Base-by-base conservation (phyloP, 2,888 invertebrate genomes). In the Melanargia galathea region DNA sequence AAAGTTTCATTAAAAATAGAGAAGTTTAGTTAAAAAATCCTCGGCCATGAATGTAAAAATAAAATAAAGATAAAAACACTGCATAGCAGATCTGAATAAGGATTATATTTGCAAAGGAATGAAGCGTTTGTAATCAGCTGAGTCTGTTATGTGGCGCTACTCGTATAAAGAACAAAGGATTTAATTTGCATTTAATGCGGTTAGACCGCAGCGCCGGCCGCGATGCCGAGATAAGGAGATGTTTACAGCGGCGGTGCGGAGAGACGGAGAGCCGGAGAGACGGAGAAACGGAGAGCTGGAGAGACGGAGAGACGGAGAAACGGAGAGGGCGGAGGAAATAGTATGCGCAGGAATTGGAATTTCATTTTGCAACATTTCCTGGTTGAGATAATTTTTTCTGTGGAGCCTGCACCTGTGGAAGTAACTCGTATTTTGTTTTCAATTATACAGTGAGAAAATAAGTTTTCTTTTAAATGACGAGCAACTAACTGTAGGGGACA, bases 151-250 rank as follows among this genome's bases (percentile, higher is more conserved):
- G 16, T n/a, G n/a, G 3, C 16, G 49, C 16, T 49, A n/a, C n/a
- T n/a, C n/a, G n/a, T n/a, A 10, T 49, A 11, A 18, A 49, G 16
- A 10, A 24, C 26, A 49, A 49, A 30, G 16, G 30, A 30, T 30
- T 49, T 16, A 3, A 49, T 49, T 30, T 49, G 30, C 49, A 49
- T n/a, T 30, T 11, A 49, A 49, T 49, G 45, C 16, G 40, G 40
- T 43, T 16, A 18, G 11, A 10, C 20, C 20, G 45, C 45, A 16
- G 45, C 45, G 22, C 11, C 1, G 13, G 45, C 45, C 10, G 45
- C 45, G 22, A 3, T 3, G 13, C 45, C 1, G 45, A 22, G 22
- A 22, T 6, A 22, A 46, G 11, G 5, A 20, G 10, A 20, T 20
- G 45, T 20, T 43, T 16, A 5, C 18, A 1, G 1, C 18, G 6